Conservation (phyloP, 2,797 vertebrate species). For the Acipenser ruthenus region DNA sequence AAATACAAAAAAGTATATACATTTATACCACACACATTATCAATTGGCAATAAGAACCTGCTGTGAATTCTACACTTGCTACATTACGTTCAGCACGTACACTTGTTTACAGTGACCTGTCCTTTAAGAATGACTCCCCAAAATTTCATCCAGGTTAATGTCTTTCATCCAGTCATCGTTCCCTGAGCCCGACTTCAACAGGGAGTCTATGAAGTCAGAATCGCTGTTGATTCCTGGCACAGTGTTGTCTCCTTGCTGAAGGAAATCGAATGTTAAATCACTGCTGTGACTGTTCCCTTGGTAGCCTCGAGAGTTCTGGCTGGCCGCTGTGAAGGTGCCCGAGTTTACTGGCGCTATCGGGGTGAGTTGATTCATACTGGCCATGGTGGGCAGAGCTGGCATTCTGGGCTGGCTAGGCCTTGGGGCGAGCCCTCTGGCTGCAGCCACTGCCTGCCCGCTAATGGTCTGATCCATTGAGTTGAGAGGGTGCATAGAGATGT, state of each 20-base stretch:
- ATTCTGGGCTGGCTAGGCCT: slow-evolving; percentile 64
- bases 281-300: slow-evolving; percentile 65
- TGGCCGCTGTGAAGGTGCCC: slow-evolving; percentile 59
- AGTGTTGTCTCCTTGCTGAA: slow-evolving; percentile 82
- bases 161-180: slow-evolving; percentile 99
- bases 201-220: slow-evolving; percentile 92
- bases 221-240: slow-evolving; percentile 86
- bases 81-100: neutral
- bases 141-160: slow-evolving; percentile 94
- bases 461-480: slow-evolving; percentile 58
- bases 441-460: slow-evolving; percentile 48
- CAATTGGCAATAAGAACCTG: neutral
- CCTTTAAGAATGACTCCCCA: slow-evolving; percentile 80
- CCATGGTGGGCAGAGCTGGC: slow-evolving; percentile 57
- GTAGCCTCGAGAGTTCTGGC: slow-evolving; percentile 58
- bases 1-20: neutral
- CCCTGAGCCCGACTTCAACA: slow-evolving; percentile 90
- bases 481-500: slow-evolving; percentile 66
- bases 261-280: slow-evolving; percentile 85
- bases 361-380: slow-evolving; percentile 63
- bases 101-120: slow-evolving; percentile 14
- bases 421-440: slow-evolving; percentile 59
- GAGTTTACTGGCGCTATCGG: slow-evolving; percentile 64
- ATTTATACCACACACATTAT: neutral
- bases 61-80: neutral